A percentile compares a stretch with the other conserved stretches of the same genome.
Evolutionary conservation across 2,888 invertebrate species (phyloP).

Genomic region (Drosophila crucigera): DNA sequence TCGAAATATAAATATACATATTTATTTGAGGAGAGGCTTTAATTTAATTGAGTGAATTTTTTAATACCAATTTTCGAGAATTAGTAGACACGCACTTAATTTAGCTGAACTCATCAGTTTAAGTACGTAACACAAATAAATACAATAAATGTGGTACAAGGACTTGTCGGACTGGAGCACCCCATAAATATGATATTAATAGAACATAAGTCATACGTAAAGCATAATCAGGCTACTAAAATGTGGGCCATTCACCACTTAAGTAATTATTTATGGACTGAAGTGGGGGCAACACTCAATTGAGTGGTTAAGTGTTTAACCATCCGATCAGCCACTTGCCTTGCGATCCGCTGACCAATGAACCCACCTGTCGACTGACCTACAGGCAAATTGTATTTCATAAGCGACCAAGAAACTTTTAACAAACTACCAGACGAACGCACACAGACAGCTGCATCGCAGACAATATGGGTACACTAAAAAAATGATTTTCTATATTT

Average conservation of each 20-base stretch:
- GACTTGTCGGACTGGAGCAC: neutral
- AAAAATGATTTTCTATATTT: neutral
- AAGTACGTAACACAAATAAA: neutral
- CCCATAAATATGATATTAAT: conserved; percentile 20
- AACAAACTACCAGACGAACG: neutral
- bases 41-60: neutral
- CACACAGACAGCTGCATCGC: neutral
- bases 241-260: conserved; percentile 24
- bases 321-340: conserved; percentile 2
- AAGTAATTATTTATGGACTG: conserved; percentile 31
- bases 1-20: neutral
- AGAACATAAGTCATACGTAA: conserved; percentile 7
- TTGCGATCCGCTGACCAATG: conserved; percentile 13
- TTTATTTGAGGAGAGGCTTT: neutral
- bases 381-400: conserved; percentile 7
- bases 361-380: conserved; percentile 29
- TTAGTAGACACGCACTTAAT: neutral
- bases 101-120: neutral
- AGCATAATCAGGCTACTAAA: conserved; percentile 10
- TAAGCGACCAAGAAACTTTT: conserved; percentile 4
- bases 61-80: neutral
- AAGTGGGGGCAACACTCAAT: conserved; percentile 26
- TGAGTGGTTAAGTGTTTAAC: conserved; percentile 26
- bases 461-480: neutral
- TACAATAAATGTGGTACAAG: conserved; percentile 7